Percentiles rank a stretch among this genome's conserved stretches.
Conservation (phyloP, 2,888 invertebrate genomes). For the Eupithecia subfuscata region DNA sequence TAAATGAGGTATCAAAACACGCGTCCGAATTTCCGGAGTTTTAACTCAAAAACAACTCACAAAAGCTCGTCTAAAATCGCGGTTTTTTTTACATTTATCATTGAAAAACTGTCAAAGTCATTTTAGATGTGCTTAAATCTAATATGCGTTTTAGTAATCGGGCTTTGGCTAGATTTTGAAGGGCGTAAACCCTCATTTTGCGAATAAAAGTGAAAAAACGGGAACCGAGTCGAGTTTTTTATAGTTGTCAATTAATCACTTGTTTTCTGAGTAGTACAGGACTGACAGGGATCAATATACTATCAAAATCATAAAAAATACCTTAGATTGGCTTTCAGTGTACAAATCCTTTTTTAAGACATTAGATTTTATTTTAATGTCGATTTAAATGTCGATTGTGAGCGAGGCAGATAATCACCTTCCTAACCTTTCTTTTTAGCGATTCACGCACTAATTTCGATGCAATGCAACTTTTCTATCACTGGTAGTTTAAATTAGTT, state of each 20-base stretch:
- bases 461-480: constrained; percentile 8
- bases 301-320: neutral
- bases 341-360: neutral
- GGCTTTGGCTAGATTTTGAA: neutral
- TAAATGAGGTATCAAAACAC: neutral
- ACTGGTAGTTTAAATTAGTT: constrained; percentile 12
- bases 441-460: constrained; percentile 13
- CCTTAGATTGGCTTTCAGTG: neutral
- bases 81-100: no score
- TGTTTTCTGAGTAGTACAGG: neutral
- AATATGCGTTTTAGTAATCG: no score
- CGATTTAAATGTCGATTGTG: neutral
- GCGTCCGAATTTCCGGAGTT: neutral
- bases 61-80: no score
- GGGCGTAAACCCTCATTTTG: neutral
- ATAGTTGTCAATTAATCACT: neutral
- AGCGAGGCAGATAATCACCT: constrained; percentile 25
- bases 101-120: no score
- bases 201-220: neutral
- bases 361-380: neutral
- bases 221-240: neutral
- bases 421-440: constrained; percentile 17
- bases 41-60: neutral
- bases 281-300: neutral
- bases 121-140: no score